Conservation (phyloP, 2,797 vertebrate genomes). For the Gymnocypris eckloni region DNA sequence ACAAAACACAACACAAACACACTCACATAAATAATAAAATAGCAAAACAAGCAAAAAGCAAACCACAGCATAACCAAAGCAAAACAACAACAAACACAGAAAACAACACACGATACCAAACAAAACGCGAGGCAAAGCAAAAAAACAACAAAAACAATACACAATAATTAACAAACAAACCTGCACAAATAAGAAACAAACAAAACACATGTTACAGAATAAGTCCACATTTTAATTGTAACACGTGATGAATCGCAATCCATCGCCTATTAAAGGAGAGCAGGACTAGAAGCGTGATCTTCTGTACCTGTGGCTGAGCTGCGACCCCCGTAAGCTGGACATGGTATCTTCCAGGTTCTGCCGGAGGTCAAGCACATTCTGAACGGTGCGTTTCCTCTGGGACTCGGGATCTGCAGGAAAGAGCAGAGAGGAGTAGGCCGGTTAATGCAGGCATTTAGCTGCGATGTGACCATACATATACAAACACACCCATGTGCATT, state of each 20-base stretch:
- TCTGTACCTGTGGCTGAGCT: conserved; percentile 90
- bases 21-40: neutral
- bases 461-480: neutral
- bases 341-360: conserved; percentile 98
- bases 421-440: neutral
- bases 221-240: neutral
- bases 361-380: conserved; percentile 96
- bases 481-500: conserved; percentile 27
- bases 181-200: neutral
- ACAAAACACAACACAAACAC: neutral
- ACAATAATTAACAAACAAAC: neutral
- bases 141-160: neutral
- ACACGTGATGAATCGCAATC: neutral
- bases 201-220: neutral
- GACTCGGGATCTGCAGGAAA: conserved; percentile 87
- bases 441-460: conserved; percentile 22
- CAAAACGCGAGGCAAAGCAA: neutral
- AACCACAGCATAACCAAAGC: neutral
- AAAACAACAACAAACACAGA: neutral
- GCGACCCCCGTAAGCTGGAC: conserved; percentile 92
- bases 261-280: neutral
- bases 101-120: neutral
- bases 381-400: conserved; percentile 94
- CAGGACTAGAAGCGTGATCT: neutral
- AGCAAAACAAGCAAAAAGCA: neutral